A percentile compares a stretch with the other conserved stretches of the same genome.
phyloP scores from a whole-genome alignment of 2,797 vertebrate genomes.

The Limosa lapponica region DNA sequence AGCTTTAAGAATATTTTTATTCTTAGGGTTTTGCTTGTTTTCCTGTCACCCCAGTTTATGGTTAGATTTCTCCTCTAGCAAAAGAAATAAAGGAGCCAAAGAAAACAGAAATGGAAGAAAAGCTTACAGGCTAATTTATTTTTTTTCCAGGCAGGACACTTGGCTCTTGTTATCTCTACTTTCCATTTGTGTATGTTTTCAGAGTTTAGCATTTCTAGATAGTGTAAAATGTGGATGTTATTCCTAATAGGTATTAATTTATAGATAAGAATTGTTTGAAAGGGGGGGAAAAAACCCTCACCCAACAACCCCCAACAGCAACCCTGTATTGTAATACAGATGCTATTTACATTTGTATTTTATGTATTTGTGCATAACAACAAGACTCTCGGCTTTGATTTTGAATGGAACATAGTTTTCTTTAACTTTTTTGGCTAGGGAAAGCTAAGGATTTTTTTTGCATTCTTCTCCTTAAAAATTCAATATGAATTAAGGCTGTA shows the following conservation, averaged over 20 bases:
- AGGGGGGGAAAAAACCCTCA: rapidly evolving
- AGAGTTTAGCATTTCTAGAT: not conserved
- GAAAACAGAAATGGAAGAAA: not conserved
- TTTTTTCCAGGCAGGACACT: not conserved
- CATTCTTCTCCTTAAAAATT: not conserved
- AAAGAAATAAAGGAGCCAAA: not conserved
- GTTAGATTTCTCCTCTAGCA: not conserved
- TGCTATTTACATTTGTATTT: not conserved
- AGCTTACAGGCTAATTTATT: not conserved
- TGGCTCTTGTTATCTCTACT: not conserved
- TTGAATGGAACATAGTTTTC: not conserved
- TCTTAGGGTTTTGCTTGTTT: not conserved
- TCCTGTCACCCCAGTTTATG: not conserved
- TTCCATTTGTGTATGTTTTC: not conserved
- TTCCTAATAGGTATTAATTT: not conserved
- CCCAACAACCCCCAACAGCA: not conserved
- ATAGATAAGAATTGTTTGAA: not conserved
- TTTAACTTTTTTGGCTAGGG: not conserved
- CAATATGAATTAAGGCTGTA: not conserved
- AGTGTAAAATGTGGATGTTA: not conserved
- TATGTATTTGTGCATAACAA: not conserved
- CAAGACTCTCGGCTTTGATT: not conserved
- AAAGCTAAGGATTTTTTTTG: not conserved
- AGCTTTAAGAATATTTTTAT: not conserved
- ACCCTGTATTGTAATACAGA: not conserved